Evolutionary conservation across 2,113 vertebrate genomes (phyloP).

Genomic region (Suncus etruscus): DNA sequence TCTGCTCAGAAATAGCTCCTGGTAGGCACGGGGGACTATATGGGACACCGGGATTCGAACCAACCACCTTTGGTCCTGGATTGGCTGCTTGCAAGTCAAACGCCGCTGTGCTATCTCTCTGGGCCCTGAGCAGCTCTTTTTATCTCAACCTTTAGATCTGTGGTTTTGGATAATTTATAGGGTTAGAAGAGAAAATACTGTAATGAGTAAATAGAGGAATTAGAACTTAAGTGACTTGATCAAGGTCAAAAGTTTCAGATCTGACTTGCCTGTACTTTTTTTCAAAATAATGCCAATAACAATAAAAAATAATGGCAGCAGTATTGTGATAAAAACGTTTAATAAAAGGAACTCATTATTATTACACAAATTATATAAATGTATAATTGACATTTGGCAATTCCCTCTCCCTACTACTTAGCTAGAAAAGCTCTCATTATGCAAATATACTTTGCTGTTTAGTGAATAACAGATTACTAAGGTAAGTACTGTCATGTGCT

Average conservation of each 20-base stretch:
- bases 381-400: conserved; percentile 10
- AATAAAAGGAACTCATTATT: conserved; percentile 47
- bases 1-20: too few species aligned
- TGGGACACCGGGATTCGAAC: too few species aligned
- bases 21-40: too few species aligned
- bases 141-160: not conserved
- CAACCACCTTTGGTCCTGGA: too few species aligned
- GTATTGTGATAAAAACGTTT: not conserved
- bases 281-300: conserved; percentile 45
- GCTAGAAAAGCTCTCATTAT: conserved; percentile 45
- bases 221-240: conserved; percentile 23
- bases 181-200: not conserved
- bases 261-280: conserved; percentile 37
- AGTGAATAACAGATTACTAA: not conserved
- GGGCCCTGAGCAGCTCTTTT: too few species aligned
- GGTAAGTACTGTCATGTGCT: not conserved
- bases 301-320: conserved; percentile 36
- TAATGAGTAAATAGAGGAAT: not conserved
- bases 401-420: not conserved
- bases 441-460: conserved; percentile 13
- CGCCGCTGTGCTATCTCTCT: too few species aligned
- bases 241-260: not conserved
- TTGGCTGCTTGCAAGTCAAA: too few species aligned
- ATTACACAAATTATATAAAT: conserved; percentile 53
- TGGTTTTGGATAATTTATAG: not conserved